phyloP scores from a whole-genome alignment of 2,797 vertebrate species.

The Hephaestus fuliginosus region DNA sequence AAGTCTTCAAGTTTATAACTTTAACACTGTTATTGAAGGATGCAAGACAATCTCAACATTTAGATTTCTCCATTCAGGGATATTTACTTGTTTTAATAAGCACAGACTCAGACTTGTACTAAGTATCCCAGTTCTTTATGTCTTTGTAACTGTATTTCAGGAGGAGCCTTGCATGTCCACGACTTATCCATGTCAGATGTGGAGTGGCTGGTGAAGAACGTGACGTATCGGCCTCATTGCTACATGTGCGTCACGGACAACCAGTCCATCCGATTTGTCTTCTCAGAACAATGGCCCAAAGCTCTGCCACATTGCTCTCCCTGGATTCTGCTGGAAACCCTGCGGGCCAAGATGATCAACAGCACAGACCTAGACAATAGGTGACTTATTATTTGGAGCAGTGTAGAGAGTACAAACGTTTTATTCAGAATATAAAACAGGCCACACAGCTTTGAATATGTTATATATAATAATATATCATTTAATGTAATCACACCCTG shows the following conservation, averaged over 20 bases:
- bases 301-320: conserved; percentile 75
- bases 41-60: not conserved
- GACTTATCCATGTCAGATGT: conserved; percentile 86
- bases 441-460: not conserved
- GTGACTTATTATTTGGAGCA: conserved; percentile 69
- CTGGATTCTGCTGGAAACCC: conserved; percentile 88
- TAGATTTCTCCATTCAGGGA: not conserved
- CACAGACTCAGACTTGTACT: not conserved
- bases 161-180: conserved; percentile 91
- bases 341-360: conserved; percentile 80
- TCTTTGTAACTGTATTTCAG: conserved; percentile 68
- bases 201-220: conserved; percentile 92
- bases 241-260: conserved; percentile 86
- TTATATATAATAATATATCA: too few species aligned
- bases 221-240: conserved; percentile 90
- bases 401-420: not conserved
- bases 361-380: conserved; percentile 88
- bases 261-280: conserved; percentile 82
- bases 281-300: conserved; percentile 80
- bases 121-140: not conserved
- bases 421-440: not conserved
- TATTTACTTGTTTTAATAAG: not conserved
- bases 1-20: too few species aligned
- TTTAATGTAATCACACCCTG: not conserved
- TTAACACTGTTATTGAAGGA: not conserved